These are phyloP conservation scores for Onchidella celtica DNA, from an alignment of 2,888 invertebrate species.

Conservation along the genomic window DNA sequence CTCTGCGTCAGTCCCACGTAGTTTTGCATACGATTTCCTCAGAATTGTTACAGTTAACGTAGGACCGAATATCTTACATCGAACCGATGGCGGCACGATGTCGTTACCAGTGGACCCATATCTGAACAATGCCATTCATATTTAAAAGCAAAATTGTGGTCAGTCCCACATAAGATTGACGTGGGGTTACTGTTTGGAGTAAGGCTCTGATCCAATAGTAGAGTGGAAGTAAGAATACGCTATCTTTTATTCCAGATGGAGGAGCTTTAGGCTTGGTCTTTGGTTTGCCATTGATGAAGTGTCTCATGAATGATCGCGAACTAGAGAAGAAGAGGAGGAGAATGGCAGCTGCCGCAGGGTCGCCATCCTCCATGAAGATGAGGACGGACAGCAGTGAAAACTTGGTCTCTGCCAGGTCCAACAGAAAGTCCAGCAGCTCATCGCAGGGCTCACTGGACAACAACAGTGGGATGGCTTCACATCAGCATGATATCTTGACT, in stretches of 20 bases:
- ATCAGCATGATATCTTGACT: constrained; percentile 29
- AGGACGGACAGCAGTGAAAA: constrained; percentile 65
- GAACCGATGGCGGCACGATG: too few relatives aligned
- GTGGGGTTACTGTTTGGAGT: too few relatives aligned
- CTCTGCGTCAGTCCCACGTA: too few relatives aligned
- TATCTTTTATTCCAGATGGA: constrained; percentile 18
- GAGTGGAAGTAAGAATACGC: too few relatives aligned
- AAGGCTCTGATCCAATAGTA: too few relatives aligned
- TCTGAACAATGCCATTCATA: too few relatives aligned
- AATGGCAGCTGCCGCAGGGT: background rate
- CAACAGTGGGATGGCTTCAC: constrained; percentile 5
- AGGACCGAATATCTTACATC: too few relatives aligned
- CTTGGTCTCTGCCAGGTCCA: constrained; percentile 58
- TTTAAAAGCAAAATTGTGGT: too few relatives aligned
- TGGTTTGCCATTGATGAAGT: constrained; percentile 91
- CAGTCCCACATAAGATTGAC: too few relatives aligned
- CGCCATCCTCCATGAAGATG: constrained; percentile 58
- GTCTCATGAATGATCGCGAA: constrained; percentile 89
- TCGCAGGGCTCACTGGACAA: constrained; percentile 71
- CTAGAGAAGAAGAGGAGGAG: constrained; percentile 78
- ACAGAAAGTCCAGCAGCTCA: constrained; percentile 75
- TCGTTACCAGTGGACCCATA: too few relatives aligned
- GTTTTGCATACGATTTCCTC: too few relatives aligned
- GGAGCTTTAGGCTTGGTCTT: constrained; percentile 86
- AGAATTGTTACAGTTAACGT: too few relatives aligned